Evolutionary conservation across 2,888 invertebrate genomes (phyloP), one percentile per base, ranked within the genome.

Genomic region (Oxytorus armatus): DNA sequence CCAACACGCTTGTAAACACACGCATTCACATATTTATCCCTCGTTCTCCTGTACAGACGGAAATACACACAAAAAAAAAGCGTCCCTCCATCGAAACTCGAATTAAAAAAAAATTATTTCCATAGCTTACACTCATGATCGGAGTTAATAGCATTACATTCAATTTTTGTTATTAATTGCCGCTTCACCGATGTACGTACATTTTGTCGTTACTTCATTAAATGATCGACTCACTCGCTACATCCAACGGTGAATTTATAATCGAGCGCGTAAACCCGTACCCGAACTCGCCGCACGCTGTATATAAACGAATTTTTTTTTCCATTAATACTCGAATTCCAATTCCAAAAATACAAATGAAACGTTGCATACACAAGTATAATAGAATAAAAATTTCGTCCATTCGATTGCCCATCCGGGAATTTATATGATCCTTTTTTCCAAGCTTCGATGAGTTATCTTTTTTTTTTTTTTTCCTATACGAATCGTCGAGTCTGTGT

Each of bases 271-370:
- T 36, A 7, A 36, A 36, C n/a, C n/a, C n/a, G n/a, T n/a, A n/a
- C n/a, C n/a, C n/a, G n/a, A n/a, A n/a, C n/a, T n/a, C n/a, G n/a
- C n/a, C n/a, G n/a, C n/a, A n/a, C n/a, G n/a, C n/a, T n/a, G n/a
- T n/a, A n/a, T n/a, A 36, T 10, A 10, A 36, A 10, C 18, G 5
- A 49, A n/a, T 33, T n/a, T 7, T 36, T 36, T 36, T 47, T 63
- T 69, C 42, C 23, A 63, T 77, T 63, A 47, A 70, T 77, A 55
- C 23, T 44, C 21, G 57, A 77, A 70, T 70, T 61, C 21, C 36
- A 57, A 65, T 74, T 74, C 44, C 29, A 63, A 65, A 16, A 2
- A 65, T 74, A 65, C 33, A 55, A 65, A 55, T 29, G 21, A 25
- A 73, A 73, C 25, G 11, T 18, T 63, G 16, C 29, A 23, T 25